Evolutionary conservation across 1,140 invertebrate species (phyloP).

Genomic region (Drosophila ogumai): DNA sequence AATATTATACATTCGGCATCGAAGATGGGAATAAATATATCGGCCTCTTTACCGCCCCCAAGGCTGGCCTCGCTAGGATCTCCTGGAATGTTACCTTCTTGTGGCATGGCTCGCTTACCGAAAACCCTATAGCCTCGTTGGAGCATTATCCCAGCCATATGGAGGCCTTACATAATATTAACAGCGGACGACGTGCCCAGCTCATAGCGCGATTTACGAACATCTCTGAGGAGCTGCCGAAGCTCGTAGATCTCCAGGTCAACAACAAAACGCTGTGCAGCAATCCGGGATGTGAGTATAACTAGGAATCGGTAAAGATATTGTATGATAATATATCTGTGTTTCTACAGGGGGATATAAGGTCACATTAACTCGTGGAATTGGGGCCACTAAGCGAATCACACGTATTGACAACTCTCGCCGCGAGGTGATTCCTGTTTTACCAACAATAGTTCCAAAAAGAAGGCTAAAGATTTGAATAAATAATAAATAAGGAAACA

Average conservation of each 20-base stretch:
- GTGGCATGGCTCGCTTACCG: background rate
- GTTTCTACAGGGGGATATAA: background rate
- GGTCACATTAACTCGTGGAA: too few relatives aligned
- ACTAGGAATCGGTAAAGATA: background rate
- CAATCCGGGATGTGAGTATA: background rate
- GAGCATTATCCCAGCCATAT: background rate
- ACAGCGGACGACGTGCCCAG: background rate
- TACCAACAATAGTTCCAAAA: background rate
- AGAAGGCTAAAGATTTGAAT: background rate
- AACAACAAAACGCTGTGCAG: background rate
- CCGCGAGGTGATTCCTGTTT: background rate
- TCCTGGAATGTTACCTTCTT: background rate
- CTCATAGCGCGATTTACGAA: background rate
- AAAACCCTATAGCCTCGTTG: background rate
- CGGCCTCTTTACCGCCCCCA: background rate
- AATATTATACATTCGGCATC: constrained; percentile 1
- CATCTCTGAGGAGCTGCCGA: background rate
- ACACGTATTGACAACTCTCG: too few relatives aligned
- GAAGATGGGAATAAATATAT: background rate
- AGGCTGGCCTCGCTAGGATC: background rate
- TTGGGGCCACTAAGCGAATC: background rate
- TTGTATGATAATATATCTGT: background rate
- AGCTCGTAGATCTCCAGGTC: background rate
- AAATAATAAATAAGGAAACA: too few relatives aligned
- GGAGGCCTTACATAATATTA: background rate